These are phyloP conservation scores for Margarornis squamiger DNA, from an alignment of 2,797 vertebrate genomes.

Conservation along the genomic window DNA sequence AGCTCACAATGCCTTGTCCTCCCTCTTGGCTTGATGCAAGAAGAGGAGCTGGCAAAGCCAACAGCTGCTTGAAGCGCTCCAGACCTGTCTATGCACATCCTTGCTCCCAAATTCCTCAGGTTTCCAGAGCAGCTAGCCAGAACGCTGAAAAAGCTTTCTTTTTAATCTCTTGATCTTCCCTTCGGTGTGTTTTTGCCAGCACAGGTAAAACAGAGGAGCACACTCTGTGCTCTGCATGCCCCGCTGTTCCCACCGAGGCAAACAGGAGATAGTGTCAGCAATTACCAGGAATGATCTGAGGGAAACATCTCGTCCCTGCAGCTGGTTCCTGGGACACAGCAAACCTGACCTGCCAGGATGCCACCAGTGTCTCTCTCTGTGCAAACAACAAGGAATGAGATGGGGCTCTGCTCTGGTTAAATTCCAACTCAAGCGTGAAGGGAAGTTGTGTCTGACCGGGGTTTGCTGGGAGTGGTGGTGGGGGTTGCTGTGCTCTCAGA, in stretches of 20 bases:
- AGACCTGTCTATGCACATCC: conserved; percentile 43
- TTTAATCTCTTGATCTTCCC: conserved; percentile 17
- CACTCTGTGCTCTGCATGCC: fast-evolving
- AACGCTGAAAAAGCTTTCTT: conserved; percentile 16
- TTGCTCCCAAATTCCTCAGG: not conserved
- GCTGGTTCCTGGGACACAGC: not conserved
- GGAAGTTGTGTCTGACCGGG: not conserved
- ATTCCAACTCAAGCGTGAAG: not conserved
- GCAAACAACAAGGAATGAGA: not conserved
- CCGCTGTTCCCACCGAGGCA: not conserved
- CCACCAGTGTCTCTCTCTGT: not conserved
- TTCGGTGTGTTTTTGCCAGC: not conserved
- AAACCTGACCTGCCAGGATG: not conserved
- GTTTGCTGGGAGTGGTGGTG: not conserved
- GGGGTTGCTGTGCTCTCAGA: not conserved
- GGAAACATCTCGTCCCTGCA: not conserved
- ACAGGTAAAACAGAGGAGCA: not conserved
- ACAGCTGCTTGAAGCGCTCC: not conserved
- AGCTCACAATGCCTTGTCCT: not conserved
- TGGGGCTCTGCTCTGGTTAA: not conserved
- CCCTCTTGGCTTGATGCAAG: not conserved
- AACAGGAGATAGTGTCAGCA: not conserved
- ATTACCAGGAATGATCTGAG: not conserved
- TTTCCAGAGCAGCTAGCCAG: not conserved
- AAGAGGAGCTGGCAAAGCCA: not conserved